These are phyloP conservation scores for Eucera pruinosa DNA, from an alignment of 2,888 invertebrate genomes.

Conservation along the genomic window DNA sequence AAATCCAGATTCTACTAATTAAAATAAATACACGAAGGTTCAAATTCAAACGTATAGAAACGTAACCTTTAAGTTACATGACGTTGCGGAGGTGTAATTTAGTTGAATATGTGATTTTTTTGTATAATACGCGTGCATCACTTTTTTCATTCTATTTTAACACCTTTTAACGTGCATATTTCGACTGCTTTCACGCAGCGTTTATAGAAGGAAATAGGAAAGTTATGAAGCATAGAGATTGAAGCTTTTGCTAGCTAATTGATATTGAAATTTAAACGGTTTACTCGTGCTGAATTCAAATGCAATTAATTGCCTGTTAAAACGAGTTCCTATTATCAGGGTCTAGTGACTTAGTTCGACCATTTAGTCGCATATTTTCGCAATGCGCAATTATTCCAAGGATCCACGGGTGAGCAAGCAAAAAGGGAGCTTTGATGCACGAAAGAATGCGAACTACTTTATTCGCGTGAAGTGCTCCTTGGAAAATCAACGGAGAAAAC, in stretches of 20 bases:
- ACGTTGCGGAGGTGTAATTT: too few relatives aligned
- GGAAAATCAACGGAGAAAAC: slow-evolving; percentile 1
- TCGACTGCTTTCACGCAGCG: not conserved
- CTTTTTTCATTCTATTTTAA: too few relatives aligned
- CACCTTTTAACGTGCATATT: too few relatives aligned
- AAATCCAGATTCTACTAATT: too few relatives aligned
- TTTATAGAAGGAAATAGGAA: not conserved
- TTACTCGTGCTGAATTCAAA: not conserved
- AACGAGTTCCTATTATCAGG: slow-evolving; percentile 1
- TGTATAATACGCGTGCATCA: too few relatives aligned
- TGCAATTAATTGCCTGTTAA: slow-evolving; percentile 1
- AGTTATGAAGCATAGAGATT: not conserved
- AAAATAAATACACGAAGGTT: too few relatives aligned
- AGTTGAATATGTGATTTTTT: too few relatives aligned
- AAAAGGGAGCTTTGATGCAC: slow-evolving; percentile 2
- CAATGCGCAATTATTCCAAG: slow-evolving; percentile 30
- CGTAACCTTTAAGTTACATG: too few relatives aligned
- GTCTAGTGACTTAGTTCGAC: not conserved
- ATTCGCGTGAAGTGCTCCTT: slow-evolving; percentile 13
- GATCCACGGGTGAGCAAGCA: slow-evolving; percentile 4
- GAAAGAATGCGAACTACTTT: slow-evolving; percentile 27
- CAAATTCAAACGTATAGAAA: too few relatives aligned
- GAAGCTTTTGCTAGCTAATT: not conserved
- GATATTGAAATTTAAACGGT: not conserved
- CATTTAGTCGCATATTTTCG: slow-evolving; percentile 19